A percentile compares a stretch with the other conserved stretches of the same genome.
Evolutionary conservation across 2,113 vertebrate species (phyloP).

Genomic region (Willisornis vidua): DNA sequence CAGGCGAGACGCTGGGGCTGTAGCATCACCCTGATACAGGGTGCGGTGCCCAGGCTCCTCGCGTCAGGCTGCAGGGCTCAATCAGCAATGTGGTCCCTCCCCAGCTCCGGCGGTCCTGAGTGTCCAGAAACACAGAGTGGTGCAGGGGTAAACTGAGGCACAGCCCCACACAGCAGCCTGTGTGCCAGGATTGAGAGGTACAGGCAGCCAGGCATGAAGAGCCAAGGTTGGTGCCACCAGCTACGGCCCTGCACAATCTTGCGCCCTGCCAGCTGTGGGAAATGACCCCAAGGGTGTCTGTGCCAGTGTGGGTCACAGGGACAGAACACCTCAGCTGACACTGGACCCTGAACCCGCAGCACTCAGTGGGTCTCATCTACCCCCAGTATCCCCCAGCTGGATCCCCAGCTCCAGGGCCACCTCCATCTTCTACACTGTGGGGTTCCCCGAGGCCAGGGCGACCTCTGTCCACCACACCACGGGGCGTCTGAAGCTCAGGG

Average conservation of each 20-base stretch:
- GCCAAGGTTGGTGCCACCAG: not conserved
- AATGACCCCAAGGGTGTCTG: not conserved
- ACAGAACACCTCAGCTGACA: not conserved
- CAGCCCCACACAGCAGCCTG: fast-evolving
- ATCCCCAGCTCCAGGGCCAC: not conserved
- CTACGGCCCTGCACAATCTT: fast-evolving
- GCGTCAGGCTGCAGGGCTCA: fast-evolving
- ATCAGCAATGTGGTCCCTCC: no score
- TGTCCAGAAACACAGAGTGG: fast-evolving
- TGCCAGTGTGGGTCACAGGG: not conserved
- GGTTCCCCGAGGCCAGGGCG: not conserved
- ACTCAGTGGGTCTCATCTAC: not conserved
- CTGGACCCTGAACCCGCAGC: fast-evolving
- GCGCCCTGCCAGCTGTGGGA: not conserved
- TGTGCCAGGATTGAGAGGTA: fast-evolving
- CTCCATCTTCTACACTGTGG: not conserved
- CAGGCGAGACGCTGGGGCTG: fast-evolving
- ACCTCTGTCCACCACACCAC: not conserved
- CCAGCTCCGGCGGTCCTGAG: fast-evolving
- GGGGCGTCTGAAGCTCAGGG: not conserved
- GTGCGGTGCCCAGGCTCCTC: not conserved
- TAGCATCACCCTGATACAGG: not conserved
- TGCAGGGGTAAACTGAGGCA: not conserved
- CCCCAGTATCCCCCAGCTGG: not conserved
- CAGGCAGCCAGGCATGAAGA: not conserved